Evolutionary conservation across 2,797 vertebrate species (phyloP).

Genomic region (Sebastes alutus): DNA sequence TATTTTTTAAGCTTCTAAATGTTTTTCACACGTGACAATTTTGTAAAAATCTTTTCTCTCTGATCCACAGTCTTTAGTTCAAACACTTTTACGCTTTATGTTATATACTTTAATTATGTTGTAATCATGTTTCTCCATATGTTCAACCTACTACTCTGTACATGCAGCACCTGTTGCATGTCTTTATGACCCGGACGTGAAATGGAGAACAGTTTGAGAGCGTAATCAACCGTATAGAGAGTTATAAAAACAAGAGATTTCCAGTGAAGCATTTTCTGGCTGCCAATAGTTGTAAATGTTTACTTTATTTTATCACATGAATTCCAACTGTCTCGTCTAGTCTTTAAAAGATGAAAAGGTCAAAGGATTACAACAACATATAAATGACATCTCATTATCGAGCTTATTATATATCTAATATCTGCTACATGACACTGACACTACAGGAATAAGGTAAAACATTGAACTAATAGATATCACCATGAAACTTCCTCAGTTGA

Average conservation of each 20-base stretch:
- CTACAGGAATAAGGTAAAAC: too few species aligned
- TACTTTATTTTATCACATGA: too few species aligned
- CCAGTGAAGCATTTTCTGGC: background rate
- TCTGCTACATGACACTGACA: background rate
- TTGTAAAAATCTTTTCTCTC: background rate
- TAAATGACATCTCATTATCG: background rate
- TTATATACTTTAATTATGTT: background rate
- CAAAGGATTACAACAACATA: too few species aligned
- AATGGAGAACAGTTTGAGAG: slow-evolving; percentile 2
- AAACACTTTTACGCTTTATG: background rate
- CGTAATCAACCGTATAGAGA: background rate
- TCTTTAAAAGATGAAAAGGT: too few species aligned
- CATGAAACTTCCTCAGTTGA: too few species aligned
- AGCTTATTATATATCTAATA: too few species aligned
- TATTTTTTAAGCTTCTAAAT: background rate
- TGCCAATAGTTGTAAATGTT: too few species aligned
- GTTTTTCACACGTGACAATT: background rate
- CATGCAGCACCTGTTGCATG: background rate
- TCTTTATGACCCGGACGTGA: background rate
- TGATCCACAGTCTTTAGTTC: background rate
- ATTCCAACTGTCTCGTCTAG: too few species aligned
- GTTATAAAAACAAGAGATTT: slow-evolving; percentile 1
- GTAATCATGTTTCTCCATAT: background rate
- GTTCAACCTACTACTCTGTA: background rate
- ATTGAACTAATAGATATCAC: too few species aligned